Evolutionary conservation across 2,113 vertebrate genomes (phyloP).

Genomic region (Aphyosemion australe): DNA sequence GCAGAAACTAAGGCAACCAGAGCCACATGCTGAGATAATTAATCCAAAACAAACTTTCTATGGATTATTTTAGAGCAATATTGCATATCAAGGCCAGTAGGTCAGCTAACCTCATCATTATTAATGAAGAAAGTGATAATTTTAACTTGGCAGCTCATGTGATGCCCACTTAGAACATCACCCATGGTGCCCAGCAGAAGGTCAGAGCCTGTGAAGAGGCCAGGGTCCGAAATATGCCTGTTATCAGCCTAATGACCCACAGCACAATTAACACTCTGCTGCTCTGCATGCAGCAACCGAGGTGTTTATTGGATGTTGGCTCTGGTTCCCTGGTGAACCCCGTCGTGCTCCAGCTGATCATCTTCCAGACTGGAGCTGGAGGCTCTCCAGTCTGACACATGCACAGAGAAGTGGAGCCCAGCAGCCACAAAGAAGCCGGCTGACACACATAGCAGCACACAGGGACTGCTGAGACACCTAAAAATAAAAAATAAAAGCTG

Average conservation of each 20-base stretch:
- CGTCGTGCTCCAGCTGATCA: slow-evolving; percentile 59
- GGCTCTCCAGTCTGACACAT: slow-evolving; percentile 66
- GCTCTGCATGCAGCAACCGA: slow-evolving; percentile 51
- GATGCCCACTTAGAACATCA: slow-evolving; percentile 31
- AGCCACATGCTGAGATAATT: not conserved
- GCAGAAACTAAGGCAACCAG: no score
- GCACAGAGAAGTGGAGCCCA: slow-evolving; percentile 40
- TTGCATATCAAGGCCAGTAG: slow-evolving; percentile 44
- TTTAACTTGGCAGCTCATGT: slow-evolving; percentile 41
- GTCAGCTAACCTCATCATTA: slow-evolving; percentile 55
- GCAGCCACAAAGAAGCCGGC: slow-evolving; percentile 39
- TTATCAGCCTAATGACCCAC: slow-evolving; percentile 69
- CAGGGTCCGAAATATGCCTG: slow-evolving; percentile 55
- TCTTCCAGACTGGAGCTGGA: slow-evolving; percentile 68
- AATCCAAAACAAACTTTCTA: slow-evolving; percentile 1
- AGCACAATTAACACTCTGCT: slow-evolving; percentile 71
- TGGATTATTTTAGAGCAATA: not conserved
- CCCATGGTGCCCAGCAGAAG: slow-evolving; percentile 56
- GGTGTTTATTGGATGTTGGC: slow-evolving; percentile 71
- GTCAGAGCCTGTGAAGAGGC: slow-evolving; percentile 44
- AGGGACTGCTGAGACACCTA: slow-evolving; percentile 26
- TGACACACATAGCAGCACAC: slow-evolving; percentile 55
- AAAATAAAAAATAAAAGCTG: slow-evolving; percentile 8
- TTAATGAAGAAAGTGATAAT: slow-evolving; percentile 45
- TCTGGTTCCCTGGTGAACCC: slow-evolving; percentile 31